phyloP scores from a whole-genome alignment of 2,888 invertebrate species.

The Ceramica pisi region DNA sequence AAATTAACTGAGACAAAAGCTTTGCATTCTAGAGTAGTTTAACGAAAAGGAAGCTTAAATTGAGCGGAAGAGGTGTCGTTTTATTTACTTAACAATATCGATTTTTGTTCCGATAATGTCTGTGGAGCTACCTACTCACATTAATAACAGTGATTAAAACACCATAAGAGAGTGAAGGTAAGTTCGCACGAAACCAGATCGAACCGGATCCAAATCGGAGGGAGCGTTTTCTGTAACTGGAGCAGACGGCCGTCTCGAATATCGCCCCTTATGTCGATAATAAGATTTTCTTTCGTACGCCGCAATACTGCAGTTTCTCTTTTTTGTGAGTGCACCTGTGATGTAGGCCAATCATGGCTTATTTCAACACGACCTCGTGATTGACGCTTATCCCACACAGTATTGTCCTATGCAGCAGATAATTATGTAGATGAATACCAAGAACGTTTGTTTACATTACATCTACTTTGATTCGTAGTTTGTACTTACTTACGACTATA shows the following conservation, averaged over 20 bases:
- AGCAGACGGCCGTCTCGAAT: constrained; percentile 87
- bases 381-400: constrained; percentile 81
- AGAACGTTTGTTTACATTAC: constrained; percentile 26
- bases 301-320: constrained; percentile 86
- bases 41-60: constrained; percentile 48
- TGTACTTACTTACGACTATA: too few species aligned
- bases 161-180: constrained; percentile 86
- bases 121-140: constrained; percentile 67
- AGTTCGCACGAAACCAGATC: constrained; percentile 84
- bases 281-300: constrained; percentile 88
- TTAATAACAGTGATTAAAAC: constrained; percentile 84
- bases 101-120: constrained; percentile 71
- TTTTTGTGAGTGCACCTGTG: constrained; percentile 88
- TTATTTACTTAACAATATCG: constrained; percentile 68
- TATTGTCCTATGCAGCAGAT: constrained; percentile 68
- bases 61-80: constrained; percentile 49
- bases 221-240: constrained; percentile 89
- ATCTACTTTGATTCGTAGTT: not conserved
- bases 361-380: constrained; percentile 82
- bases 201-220: constrained; percentile 88
- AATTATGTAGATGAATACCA: constrained; percentile 53
- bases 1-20: constrained; percentile 19
- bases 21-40: constrained; percentile 31
- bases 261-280: constrained; percentile 89
- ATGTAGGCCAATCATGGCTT: constrained; percentile 86